Conservation (phyloP, 2,797 vertebrate genomes). For the Molossus alvarezi region DNA sequence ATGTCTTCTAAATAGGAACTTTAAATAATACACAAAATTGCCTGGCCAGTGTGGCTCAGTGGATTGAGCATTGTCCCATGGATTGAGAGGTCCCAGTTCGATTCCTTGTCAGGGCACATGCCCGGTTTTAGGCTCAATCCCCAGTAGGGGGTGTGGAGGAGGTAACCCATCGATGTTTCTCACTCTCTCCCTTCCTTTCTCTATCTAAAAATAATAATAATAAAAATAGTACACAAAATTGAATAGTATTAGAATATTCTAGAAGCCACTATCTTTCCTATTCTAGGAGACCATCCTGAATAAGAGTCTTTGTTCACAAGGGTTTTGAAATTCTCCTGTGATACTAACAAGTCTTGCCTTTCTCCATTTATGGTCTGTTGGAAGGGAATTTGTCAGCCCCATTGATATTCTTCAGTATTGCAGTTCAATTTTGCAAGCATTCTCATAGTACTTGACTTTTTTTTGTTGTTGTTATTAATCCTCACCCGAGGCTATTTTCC, state of each 20-base stretch:
- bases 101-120: too few species aligned
- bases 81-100: too few species aligned
- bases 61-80: too few species aligned
- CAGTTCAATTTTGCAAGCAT: neutral
- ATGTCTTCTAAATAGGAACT: neutral
- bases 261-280: conserved; percentile 5
- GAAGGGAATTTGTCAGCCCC: neutral
- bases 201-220: neutral
- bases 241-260: conserved; percentile 1
- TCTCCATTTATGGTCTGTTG: neutral
- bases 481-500: too few species aligned
- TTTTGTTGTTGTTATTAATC: neutral
- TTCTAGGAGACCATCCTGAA: neutral
- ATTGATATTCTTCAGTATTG: neutral
- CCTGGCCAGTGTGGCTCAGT: too few species aligned
- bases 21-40: neutral
- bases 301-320: neutral
- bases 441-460: neutral
- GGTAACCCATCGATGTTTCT: too few species aligned
- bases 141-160: too few species aligned
- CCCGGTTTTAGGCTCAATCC: too few species aligned
- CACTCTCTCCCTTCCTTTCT: too few species aligned
- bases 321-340: neutral
- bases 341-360: neutral
- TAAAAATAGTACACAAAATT: neutral